Conservation (phyloP, 2,113 vertebrate species). For the Oriolus oriolus region DNA sequence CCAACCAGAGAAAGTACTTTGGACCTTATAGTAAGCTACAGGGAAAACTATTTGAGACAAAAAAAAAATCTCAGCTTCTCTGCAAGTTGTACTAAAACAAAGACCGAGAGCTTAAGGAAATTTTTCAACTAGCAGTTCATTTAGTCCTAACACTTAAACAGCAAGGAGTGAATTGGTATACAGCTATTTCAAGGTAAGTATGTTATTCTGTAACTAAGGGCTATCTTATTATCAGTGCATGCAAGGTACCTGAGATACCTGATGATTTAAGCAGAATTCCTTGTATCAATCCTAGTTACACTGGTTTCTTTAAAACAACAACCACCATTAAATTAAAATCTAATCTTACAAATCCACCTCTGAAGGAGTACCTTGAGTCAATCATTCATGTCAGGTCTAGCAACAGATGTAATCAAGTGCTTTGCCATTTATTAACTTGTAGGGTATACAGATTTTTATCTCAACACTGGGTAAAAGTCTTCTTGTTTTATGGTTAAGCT, state of each 20-base stretch:
- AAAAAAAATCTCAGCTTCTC: neutral
- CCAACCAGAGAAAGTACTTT: neutral
- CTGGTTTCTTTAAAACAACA: neutral
- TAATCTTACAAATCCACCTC: neutral
- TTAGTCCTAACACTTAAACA: neutral
- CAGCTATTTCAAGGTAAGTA: neutral
- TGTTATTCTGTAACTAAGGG: neutral
- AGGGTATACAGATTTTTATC: neutral
- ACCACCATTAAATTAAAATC: neutral
- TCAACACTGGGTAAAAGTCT: neutral
- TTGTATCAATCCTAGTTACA: neutral
- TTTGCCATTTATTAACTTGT: constrained; percentile 17
- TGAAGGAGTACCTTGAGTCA: neutral
- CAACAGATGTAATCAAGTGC: neutral
- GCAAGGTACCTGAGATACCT: neutral
- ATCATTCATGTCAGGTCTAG: neutral
- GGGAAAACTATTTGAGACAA: neutral
- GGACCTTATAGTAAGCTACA: neutral
- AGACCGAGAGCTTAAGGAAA: neutral
- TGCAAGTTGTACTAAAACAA: neutral
- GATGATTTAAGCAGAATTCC: neutral
- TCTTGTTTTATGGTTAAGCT: neutral
- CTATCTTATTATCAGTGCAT: neutral
- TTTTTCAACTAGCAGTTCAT: neutral
- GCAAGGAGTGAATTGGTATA: neutral